Evolutionary conservation across 2,888 invertebrate species (phyloP), one percentile per base, ranked within the genome.

Genomic region (Epirrhoe alternata): DNA sequence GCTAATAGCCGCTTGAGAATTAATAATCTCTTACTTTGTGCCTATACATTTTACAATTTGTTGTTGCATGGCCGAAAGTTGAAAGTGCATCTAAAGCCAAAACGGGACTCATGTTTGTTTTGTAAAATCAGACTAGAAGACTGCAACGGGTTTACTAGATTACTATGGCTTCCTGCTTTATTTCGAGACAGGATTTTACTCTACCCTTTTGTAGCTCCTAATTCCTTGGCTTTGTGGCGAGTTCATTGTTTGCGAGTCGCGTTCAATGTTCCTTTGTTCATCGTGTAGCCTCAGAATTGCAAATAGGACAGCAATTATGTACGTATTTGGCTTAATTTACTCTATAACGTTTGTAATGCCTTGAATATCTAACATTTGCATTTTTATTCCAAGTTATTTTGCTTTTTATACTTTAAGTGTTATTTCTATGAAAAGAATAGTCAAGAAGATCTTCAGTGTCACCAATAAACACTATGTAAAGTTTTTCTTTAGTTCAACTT

Each of bases 291-390:
- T 14, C 47, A 47, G 47, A 16, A 47, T 47, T 47, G 47, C 47
- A 47, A 52, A 52, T 52, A 33, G 52, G 52, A 52, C 33, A 47
- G 52, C 47, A 47, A 47, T 47, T 47, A 16, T 16, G 6, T 47
- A 16, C 16, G 14, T 47, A 16, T 5, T 14, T 45, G 10, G 45
- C 14, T 45, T 45, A 45, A 4, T 45, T 45, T 45, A 14, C 5
- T 12, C 2, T n/a, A 5, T 35, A 8, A 3, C 35, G 38, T 42
- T 42, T 10, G 38, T 12, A 42, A 10, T 42, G 4, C 38, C 38
- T 10, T 42, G 1, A 12, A 35, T 8, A 35, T 35, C 7, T 8
- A 38, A 10, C 12, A 42, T 12, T 42, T 12, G 24, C 24, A 24
- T 24, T 24, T 24, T 24, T 24, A 42, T 42, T 12, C 1, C 12